phyloP scores from a whole-genome alignment of 1,140 invertebrate species.

The Rhopalosiphum maidis region DNA sequence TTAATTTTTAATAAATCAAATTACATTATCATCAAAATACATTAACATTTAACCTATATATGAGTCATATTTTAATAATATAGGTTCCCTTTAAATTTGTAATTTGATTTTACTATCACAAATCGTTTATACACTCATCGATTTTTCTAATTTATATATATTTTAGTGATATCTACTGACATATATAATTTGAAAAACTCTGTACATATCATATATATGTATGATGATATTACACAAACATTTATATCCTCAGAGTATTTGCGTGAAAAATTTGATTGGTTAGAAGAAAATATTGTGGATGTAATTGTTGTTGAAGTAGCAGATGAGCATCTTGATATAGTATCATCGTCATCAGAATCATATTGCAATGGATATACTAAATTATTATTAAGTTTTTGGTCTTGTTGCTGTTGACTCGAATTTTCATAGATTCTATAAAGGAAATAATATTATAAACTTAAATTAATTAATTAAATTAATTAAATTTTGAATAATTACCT shows the following conservation, averaged over 20 bases:
- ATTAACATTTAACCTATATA: no score
- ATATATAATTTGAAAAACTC: background rate
- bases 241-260: constrained; percentile 12
- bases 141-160: background rate
- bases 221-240: background rate
- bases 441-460: background rate
- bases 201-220: background rate
- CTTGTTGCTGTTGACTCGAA: background rate
- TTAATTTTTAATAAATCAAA: no score
- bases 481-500: constrained; percentile 60
- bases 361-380: background rate
- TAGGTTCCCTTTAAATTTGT: no score
- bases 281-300: background rate
- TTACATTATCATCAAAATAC: no score
- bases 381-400: background rate
- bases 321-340: constrained; percentile 43
- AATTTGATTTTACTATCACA: background rate
- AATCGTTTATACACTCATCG: background rate
- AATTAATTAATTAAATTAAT: background rate
- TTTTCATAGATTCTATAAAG: constrained; percentile 39
- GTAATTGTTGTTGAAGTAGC: constrained; percentile 39
- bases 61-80: no score
- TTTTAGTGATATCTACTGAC: background rate
- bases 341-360: constrained; percentile 38
- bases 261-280: background rate